Evolutionary conservation across 1,140 invertebrate species (phyloP).

Genomic region (Papilio polytes): DNA sequence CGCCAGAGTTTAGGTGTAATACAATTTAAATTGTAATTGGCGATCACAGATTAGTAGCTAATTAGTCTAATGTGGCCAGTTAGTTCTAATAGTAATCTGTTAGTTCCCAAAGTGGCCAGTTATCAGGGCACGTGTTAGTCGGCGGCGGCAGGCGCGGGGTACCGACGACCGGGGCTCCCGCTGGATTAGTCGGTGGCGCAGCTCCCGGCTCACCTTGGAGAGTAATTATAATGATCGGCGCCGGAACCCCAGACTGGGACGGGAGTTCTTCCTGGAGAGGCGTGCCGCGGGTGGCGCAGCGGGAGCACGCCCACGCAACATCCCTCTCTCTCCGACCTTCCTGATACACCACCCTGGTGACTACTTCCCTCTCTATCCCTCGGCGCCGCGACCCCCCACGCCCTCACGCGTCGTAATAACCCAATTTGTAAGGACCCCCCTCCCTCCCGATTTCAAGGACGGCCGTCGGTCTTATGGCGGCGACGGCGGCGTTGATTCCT

Average conservation of each 20-base stretch:
- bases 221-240: constrained; percentile 84
- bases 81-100: constrained; percentile 19
- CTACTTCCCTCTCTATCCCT: constrained; percentile 50
- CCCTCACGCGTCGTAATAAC: constrained; percentile 80
- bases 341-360: constrained; percentile 28
- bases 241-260: constrained; percentile 80
- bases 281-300: constrained; percentile 78
- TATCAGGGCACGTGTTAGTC: constrained; percentile 53
- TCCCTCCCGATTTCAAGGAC: constrained; percentile 82
- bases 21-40: constrained; percentile 5
- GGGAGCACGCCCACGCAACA: constrained; percentile 74
- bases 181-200: constrained; percentile 75
- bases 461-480: constrained; percentile 82
- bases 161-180: constrained; percentile 62
- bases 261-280: constrained; percentile 80
- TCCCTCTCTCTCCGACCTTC: constrained; percentile 54
- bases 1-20: neutral
- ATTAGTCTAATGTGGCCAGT: neutral
- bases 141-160: constrained; percentile 63
- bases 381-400: constrained; percentile 71
- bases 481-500: constrained; percentile 80
- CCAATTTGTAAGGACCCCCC: constrained; percentile 83
- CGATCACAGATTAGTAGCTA: neutral
- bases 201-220: constrained; percentile 81
- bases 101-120: constrained; percentile 20